Conservation (phyloP, 2,797 vertebrate genomes). For the Gymnopithys bicolor region DNA sequence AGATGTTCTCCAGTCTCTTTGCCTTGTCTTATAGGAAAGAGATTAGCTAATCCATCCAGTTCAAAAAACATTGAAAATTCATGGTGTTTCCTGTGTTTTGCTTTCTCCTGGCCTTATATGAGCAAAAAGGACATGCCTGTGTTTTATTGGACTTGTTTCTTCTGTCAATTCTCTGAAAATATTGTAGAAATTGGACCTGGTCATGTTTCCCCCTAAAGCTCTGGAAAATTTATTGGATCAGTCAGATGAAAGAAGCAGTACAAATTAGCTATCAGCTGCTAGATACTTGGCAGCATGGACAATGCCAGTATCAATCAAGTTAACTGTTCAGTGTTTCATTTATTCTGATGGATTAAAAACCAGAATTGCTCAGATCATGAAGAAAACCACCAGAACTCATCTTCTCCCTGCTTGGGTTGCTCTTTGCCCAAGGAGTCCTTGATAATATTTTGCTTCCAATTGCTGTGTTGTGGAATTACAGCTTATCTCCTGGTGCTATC, state of each 20-base stretch:
- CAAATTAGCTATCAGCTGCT: slow-evolving; percentile 15
- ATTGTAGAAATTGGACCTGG: background rate
- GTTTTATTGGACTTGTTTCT: background rate
- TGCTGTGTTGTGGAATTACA: background rate
- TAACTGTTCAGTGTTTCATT: background rate
- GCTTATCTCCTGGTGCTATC: background rate
- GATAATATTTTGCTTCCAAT: background rate
- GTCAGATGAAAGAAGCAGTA: slow-evolving; percentile 14
- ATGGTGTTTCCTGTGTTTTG: background rate
- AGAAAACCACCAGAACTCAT: background rate
- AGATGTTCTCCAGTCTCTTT: background rate
- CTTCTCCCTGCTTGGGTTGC: background rate
- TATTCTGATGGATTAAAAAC: background rate
- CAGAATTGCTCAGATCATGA: background rate
- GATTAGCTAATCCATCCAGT: background rate
- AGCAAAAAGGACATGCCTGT: background rate
- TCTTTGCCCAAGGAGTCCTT: background rate
- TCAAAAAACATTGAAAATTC: background rate
- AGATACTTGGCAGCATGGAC: background rate
- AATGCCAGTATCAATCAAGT: background rate
- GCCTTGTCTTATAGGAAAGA: background rate
- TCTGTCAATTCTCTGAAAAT: background rate
- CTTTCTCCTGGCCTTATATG: background rate
- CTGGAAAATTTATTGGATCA: background rate
- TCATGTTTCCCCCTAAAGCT: background rate